Evolutionary conservation across 2,797 vertebrate genomes (phyloP), one percentile per base, ranked within the genome.

Genomic region (Phalanger gymnotis): DNA sequence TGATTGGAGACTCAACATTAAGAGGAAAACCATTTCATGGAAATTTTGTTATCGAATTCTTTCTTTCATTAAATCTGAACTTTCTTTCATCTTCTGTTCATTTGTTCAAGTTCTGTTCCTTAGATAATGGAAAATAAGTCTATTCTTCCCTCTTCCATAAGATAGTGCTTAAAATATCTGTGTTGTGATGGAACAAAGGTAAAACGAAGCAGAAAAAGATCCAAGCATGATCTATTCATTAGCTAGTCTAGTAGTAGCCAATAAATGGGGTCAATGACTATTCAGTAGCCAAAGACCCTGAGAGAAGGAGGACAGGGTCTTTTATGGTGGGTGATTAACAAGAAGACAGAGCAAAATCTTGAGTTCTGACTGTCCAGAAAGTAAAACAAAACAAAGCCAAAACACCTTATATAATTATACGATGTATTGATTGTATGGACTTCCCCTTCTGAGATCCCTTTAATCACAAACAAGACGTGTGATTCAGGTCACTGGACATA

Each of bases 31-130:
- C 3, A 61, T 93, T 92, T 22, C 54, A n/a, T 28, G 54, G 66
- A 13, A 95, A 54, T 34, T 92, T 19, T 96, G 54, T 54, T 34
- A 93, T 93, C 90, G 58, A 95, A 53, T 13, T 58, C 7, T 81
- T 90, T 91, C 56, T 91, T 92, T 81, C 56, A 19, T 91, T 14
- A 54, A 93, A 55, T 90, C 30, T 93, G 81, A 96, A 66, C 56
- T 89, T n/a, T 91, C 40, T 95, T 31, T 91, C 28, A 93, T 52
- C 14, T 51, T 89, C 53, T 11, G 66, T 0, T 51, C 40, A 58
- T 81, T 90, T 95, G 66, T 92, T 55, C 57, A 34, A 73, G 1
- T 91, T 93, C 91, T 94, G 0, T 57, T 27, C 28, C 57, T 27
- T 94, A 52, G 57, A 81, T 89, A 90, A 90, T 90, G 51, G 34